Evolutionary conservation across 2,888 invertebrate species (phyloP).

Genomic region (Resseliella maxima): DNA sequence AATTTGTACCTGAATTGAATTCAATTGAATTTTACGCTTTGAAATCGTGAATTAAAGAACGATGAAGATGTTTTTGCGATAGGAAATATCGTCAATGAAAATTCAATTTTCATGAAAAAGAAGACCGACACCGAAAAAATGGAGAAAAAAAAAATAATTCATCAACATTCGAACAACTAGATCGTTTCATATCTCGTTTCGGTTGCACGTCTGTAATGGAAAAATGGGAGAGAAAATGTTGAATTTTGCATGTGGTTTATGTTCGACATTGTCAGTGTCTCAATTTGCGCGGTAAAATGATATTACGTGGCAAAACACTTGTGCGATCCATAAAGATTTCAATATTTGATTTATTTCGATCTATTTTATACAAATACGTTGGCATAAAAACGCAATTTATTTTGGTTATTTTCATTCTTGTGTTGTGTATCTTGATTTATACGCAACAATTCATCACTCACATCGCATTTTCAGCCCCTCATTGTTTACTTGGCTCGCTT

Average conservation of each 20-base stretch:
- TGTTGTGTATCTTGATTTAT: background rate
- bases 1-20: background rate
- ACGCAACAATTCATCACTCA: background rate
- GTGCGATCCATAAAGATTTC: background rate
- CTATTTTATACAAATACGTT: constrained; percentile 15
- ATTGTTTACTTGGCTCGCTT: background rate
- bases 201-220: background rate
- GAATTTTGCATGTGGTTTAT: background rate
- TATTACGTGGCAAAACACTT: constrained; percentile 8
- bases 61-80: background rate
- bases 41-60: background rate
- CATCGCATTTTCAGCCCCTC: background rate
- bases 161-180: background rate
- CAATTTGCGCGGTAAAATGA: background rate
- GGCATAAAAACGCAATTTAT: constrained; percentile 44
- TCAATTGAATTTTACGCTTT: background rate
- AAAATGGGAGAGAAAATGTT: too few relatives aligned
- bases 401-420: background rate
- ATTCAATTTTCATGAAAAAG: background rate
- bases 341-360: constrained; percentile 20
- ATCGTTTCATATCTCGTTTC: background rate
- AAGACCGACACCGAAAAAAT: background rate
- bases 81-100: constrained; percentile 16
- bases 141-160: too few relatives aligned
- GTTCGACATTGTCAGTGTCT: background rate